A percentile compares a stretch with the other conserved stretches of the same genome.
phyloP scores from a whole-genome alignment of 1,140 invertebrate genomes.

The Amyelois transitella region DNA sequence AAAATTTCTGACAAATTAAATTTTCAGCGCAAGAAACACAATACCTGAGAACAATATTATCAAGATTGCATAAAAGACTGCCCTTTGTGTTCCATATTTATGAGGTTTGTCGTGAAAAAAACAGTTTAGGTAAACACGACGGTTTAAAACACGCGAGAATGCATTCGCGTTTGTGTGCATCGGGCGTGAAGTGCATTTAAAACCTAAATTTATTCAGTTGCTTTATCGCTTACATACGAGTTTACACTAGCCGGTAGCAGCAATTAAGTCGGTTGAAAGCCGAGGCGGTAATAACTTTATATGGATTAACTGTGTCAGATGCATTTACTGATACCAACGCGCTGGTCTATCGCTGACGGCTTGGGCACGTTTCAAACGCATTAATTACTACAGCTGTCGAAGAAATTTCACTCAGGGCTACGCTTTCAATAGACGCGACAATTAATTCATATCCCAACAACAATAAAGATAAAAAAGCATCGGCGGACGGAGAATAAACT shows the following conservation, averaged over 20 bases:
- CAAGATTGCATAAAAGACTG: conserved; percentile 51
- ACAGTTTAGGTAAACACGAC: conserved; percentile 42
- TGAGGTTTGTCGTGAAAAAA: conserved; percentile 40
- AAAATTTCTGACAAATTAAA: conserved; percentile 52
- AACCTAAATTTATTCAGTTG: conserved; percentile 44
- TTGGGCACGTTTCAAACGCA: conserved; percentile 31
- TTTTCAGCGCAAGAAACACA: conserved; percentile 38
- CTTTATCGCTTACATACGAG: conserved; percentile 43
- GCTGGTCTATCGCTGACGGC: conserved; percentile 30
- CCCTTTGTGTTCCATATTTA: conserved; percentile 52
- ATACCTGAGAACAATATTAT: conserved; percentile 43
- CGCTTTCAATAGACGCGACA: conserved; percentile 23
- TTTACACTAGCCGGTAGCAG: conserved; percentile 46
- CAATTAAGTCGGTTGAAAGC: conserved; percentile 48
- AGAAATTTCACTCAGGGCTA: conserved; percentile 29
- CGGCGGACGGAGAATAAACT: conserved; percentile 33
- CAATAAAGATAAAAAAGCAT: conserved; percentile 38
- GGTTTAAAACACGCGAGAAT: conserved; percentile 44
- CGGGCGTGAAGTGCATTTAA: conserved; percentile 41
- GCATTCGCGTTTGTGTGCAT: conserved; percentile 34
- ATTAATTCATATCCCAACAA: conserved; percentile 43
- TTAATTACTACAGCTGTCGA: conserved; percentile 33
- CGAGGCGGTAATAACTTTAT: conserved; percentile 53
- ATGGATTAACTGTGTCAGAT: conserved; percentile 53
- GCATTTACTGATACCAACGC: conserved; percentile 39